Evolutionary conservation across 2,797 vertebrate species (phyloP), one percentile per base, ranked within the genome.

Genomic region (Huso huso): DNA sequence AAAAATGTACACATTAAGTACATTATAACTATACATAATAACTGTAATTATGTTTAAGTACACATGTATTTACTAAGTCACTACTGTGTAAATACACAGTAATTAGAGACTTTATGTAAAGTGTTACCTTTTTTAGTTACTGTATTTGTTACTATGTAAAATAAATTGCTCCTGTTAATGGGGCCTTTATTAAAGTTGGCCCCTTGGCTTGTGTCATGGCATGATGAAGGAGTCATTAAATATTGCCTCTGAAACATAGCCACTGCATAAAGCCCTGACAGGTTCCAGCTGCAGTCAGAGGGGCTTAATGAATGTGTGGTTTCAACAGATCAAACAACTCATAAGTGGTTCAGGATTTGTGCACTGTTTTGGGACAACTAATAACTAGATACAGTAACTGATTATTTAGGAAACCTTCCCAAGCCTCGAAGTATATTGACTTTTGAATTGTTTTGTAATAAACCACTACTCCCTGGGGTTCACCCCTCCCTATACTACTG

Each of bases 151-250:
- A 37, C 23, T 37, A 3, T 37, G 23, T 37, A 2, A 37, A 37
- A 37, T 37, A 37, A 3, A 37, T 37, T 3, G 2, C 23, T 37
- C 2, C 23, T 37, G 4, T 37, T 37, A 37, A 37, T 37, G 23
- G 23, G 23, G 23, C 23, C 23, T 37, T 37, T 37, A 37, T 37
- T 37, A 37, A 37, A 37, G 23, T 37, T 37, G 23, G 2, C 23
- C 2, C 23, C 23, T 37, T 37, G 23, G 23, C 4, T 37, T 37
- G 23, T 3, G 52, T 55, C 52, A 55, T 37, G n/a, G 52, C 52
- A 55, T 55, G 52, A 55, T 55, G 9, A 55, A 55, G 52, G n/a
- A 55, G 52, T 55, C n/a, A 55, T 55, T 55, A 55, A n/a, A 55
- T n/a, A 55, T 55, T 55, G 6, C 9, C 52, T 55, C n/a, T n/a